A percentile compares a stretch with the other conserved stretches of the same genome.
These are phyloP conservation scores for Drosophila monieri DNA, from an alignment of 2,888 invertebrate species.

Conservation along the genomic window DNA sequence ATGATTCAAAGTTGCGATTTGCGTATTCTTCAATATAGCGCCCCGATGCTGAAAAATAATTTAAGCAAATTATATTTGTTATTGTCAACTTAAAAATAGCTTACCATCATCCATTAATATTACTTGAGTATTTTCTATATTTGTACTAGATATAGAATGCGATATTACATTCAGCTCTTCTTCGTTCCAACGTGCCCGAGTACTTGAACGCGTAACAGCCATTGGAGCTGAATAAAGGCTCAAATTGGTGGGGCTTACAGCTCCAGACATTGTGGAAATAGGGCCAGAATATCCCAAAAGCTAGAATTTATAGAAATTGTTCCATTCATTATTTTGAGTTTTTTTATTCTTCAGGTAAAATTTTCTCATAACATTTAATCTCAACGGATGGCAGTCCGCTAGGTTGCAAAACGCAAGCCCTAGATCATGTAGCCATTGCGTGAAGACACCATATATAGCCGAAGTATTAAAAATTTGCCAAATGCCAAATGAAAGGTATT, in stretches of 20 bases:
- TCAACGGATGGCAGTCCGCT: too few species aligned
- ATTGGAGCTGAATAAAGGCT: constrained; percentile 92
- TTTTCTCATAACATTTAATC: too few species aligned
- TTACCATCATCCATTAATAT: constrained; percentile 92
- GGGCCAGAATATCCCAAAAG: constrained; percentile 96
- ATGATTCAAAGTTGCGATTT: constrained; percentile 83
- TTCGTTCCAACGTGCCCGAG: constrained; percentile 94
- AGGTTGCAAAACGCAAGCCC: too few species aligned
- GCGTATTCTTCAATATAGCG: constrained; percentile 83
- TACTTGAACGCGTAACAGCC: constrained; percentile 86
- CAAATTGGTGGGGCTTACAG: constrained; percentile 94
- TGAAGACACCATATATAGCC: too few species aligned
- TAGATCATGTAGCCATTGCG: too few species aligned
- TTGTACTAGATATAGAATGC: constrained; percentile 86
- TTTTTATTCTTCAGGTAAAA: too few species aligned
- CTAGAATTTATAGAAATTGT: constrained; percentile 84
- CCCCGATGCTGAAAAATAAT: constrained; percentile 67
- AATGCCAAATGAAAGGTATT: too few species aligned
- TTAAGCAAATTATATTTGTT: not conserved
- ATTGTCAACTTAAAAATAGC: constrained; percentile 24
- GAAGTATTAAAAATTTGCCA: too few species aligned
- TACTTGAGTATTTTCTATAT: constrained; percentile 88
- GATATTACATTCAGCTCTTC: constrained; percentile 98
- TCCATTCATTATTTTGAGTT: not conserved
- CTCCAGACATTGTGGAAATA: constrained; percentile 91